Evolutionary conservation across 2,113 vertebrate species (phyloP), one percentile per base, ranked within the genome.

Genomic region (Carlito syrichta): DNA sequence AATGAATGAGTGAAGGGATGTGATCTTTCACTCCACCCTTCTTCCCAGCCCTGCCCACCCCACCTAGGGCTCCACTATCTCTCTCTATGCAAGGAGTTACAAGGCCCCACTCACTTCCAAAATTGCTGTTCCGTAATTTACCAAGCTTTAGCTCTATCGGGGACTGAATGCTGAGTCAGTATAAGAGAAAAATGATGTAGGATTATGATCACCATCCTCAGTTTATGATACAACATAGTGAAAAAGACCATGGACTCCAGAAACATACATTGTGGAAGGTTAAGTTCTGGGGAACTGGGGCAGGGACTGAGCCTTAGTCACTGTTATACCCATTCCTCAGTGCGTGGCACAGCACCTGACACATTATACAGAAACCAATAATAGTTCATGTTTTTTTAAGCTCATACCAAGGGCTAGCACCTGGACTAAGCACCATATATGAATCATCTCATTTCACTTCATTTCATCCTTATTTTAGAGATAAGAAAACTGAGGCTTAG

Each of bases 401-500:
- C 9, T 73, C 58, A 27, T 60, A 76, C 63, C 62, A 87, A 93
- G 50, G 73, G 60, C 30, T 60, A 76, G 12, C 40, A 63, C 86
- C 32, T 58, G 69, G 62, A 66, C 27, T 71, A n/a, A 95, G 77
- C 45, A 63, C 40, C 52, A 38, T 10, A 60, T 5, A 52, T 20
- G 10, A 86, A 92, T 56, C 56, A 89, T n/a, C 30, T 91, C 78
- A 71, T 60, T 94, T 95, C 74, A 76, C 43, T 81, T 81, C 16
- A 69, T 66, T 66, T 35, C 48, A 89, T 74, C n/a, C 20, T 83
- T 86, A 82, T 35, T 91, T 95, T 69, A 86, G 35, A 91, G 45
- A 94, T 56, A 27, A 94, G 43, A 23, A 94, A 84, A 92, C 35
- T 35, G n/a, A 96, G 73, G 66, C 22, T 69, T 76, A 91, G 78